Evolutionary conservation across 2,113 vertebrate genomes (phyloP), one percentile per base, ranked within the genome.

Genomic region (Otus sunia): DNA sequence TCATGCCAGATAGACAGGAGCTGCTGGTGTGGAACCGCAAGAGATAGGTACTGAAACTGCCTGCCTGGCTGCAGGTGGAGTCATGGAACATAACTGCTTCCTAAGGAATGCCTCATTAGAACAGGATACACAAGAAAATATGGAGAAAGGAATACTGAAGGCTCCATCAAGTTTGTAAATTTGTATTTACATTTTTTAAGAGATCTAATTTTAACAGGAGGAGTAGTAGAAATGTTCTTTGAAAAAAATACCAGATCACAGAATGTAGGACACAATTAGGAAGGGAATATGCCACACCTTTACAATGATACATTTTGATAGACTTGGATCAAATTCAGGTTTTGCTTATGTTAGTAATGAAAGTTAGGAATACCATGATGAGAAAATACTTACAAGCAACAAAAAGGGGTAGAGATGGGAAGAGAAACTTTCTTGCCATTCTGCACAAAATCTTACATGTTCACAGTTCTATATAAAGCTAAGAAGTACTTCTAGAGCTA

Each of bases 11-110:
- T 0, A 53, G 36, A 5, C 14, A 63, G 53, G 34, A 88, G 36
- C 47, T 66, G 37, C 60, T 39, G 32, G 74, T 18, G n/a, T 4
- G 41, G 39, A 59, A n/a, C 29, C 21, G 47, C 41, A 52, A 50
- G 67, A 71, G 75, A 23, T 0, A 21, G 62, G 17, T 29, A 14
- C 67, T 41, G 67, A 12, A 25, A 26, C 45, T 27, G 29, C 53
- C 53, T 10, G 63, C 39, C 27, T n/a, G 3, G 0, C 50, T 30
- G 59, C 34, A 49, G 36, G 21, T 18, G 74, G 32, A 25, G 68
- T 5, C 45, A 5, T 1, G 8, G 8, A 75, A 25, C 9, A 0
- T 1, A 2, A 37, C 47, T 7, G 5, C 4, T 30, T 72, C 67
- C 64, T 34, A 20, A 29, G 72, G 76, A 95, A 87, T 1, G 32